These are phyloP conservation scores for Hypena proboscidalis DNA, from an alignment of 2,888 invertebrate genomes.

Conservation along the genomic window DNA sequence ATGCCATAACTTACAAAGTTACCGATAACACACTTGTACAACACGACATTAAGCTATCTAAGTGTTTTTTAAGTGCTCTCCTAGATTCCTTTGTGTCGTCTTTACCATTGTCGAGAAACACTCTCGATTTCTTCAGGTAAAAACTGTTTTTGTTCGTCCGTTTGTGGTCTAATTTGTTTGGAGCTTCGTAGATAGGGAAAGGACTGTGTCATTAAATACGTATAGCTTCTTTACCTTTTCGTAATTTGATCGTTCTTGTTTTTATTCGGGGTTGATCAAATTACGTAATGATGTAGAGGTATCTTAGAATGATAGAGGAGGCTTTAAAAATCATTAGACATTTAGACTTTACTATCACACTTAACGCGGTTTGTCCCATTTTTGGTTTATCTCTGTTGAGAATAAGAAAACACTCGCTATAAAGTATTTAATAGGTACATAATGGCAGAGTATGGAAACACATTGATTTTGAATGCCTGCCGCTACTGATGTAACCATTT, in stretches of 20 bases:
- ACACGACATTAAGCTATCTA: slow-evolving; percentile 35
- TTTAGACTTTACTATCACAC: no score
- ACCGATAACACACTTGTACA: slow-evolving; percentile 36
- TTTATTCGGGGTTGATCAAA: not conserved
- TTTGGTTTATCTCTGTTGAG: no score
- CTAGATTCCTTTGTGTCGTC: slow-evolving; percentile 40
- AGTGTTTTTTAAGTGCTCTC: slow-evolving; percentile 51
- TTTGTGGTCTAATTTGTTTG: slow-evolving; percentile 30
- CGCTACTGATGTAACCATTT: no score
- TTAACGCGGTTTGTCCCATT: no score
- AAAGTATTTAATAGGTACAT: no score
- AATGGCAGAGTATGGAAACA: no score
- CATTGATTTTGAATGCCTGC: no score
- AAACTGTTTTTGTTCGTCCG: slow-evolving; percentile 41
- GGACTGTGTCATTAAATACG: slow-evolving; percentile 24
- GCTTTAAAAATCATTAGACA: no score
- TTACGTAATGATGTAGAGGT: not conserved
- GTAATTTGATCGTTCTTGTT: slow-evolving; percentile 19
- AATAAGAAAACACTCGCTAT: no score
- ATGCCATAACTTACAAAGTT: slow-evolving; percentile 13
- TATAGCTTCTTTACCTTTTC: slow-evolving; percentile 21
- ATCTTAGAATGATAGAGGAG: not conserved
- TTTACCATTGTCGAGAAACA: slow-evolving; percentile 39
- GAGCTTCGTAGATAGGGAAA: slow-evolving; percentile 39
- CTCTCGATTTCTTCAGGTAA: slow-evolving; percentile 50